These are phyloP conservation scores for Campylomormyrus numenius DNA, from an alignment of 2,113 vertebrate genomes.

Conservation along the genomic window DNA sequence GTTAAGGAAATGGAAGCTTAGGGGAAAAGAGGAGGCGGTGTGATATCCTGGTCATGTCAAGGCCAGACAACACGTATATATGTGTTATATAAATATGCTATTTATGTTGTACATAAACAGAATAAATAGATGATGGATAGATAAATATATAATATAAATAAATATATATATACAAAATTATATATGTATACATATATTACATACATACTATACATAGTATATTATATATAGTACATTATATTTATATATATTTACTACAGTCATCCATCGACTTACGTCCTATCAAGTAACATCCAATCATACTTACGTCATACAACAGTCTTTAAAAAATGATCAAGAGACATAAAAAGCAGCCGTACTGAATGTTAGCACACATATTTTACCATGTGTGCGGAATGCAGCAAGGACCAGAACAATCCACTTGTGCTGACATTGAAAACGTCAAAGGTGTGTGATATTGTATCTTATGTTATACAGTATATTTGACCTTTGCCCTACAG, in stretches of 20 bases:
- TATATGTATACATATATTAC: not conserved
- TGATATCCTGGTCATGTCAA: not conserved
- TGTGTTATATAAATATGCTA: not conserved
- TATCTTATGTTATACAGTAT: not conserved
- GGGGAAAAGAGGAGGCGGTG: not conserved
- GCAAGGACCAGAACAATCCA: not conserved
- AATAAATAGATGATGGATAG: not conserved
- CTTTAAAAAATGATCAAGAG: not conserved
- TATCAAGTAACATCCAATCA: not conserved
- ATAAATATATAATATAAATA: not conserved
- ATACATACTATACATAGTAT: not conserved
- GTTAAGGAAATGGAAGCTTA: conserved; percentile 68
- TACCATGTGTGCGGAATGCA: not conserved
- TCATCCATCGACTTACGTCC: not conserved
- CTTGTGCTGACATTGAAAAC: not conserved
- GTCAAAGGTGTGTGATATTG: not conserved
- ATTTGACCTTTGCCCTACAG: not conserved
- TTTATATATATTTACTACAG: not conserved
- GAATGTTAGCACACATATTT: not conserved
- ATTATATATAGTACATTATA: not conserved
- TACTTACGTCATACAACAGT: not conserved
- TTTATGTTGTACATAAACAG: not conserved
- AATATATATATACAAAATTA: conserved; percentile 8
- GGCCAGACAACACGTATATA: not conserved
- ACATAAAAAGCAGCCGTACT: not conserved